phyloP scores from a whole-genome alignment of 1,140 invertebrate genomes.

The Pachypsylla venusta region DNA sequence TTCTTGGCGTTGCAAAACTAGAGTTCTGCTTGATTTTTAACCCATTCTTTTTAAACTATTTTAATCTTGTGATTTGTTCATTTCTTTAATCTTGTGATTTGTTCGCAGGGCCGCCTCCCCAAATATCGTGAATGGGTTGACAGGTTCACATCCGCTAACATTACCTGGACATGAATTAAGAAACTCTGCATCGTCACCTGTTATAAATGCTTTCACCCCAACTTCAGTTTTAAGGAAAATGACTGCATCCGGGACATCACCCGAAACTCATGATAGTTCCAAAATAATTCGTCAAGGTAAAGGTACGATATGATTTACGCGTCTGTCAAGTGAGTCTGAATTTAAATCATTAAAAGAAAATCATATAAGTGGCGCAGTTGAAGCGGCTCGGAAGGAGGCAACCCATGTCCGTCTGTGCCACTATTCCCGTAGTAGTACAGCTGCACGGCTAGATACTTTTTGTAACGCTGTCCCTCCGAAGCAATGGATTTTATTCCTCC shows the following conservation, averaged over 20 bases:
- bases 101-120: no score
- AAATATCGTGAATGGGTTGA: no score
- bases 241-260: constrained; percentile 50
- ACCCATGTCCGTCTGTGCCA: constrained; percentile 22
- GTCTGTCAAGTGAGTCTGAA: background rate
- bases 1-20: no score
- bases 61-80: no score
- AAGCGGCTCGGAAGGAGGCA: background rate
- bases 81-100: no score
- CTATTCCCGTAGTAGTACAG: constrained; percentile 33
- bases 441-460: no score
- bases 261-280: background rate
- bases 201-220: constrained; percentile 50
- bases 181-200: constrained; percentile 33
- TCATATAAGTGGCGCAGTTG: background rate
- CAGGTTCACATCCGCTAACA: no score
- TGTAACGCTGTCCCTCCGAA: no score
- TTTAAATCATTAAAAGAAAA: background rate
- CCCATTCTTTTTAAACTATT: no score
- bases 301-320: background rate
- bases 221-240: constrained; percentile 64
- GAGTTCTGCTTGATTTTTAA: no score
- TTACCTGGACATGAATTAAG: background rate
- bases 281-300: no score
- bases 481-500: no score